phyloP scores from a whole-genome alignment of 1,140 invertebrate species.

The Cotesia chilonis region DNA sequence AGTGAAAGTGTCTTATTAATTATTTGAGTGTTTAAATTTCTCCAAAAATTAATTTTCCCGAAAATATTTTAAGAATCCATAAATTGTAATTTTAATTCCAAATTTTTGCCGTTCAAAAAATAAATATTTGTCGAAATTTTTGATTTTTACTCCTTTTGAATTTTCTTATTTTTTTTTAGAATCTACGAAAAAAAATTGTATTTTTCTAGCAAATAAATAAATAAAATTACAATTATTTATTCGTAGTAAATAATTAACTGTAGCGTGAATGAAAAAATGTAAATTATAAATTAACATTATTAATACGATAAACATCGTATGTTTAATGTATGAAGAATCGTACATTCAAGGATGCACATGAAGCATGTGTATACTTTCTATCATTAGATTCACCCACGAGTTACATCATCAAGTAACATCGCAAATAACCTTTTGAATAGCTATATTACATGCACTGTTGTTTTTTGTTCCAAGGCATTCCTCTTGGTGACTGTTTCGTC shows the following conservation, averaged over 20 bases:
- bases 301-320: slow-evolving; percentile 26
- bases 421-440: slow-evolving; percentile 23
- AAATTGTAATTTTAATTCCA: neutral
- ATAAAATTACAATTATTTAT: neutral
- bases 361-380: slow-evolving; percentile 32
- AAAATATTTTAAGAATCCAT: neutral
- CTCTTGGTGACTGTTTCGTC: slow-evolving; percentile 44
- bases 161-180: no score
- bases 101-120: neutral
- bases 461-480: slow-evolving; percentile 46
- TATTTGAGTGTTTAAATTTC: neutral
- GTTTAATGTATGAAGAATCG: slow-evolving; percentile 5
- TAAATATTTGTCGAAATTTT: neutral
- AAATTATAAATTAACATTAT: slow-evolving; percentile 3
- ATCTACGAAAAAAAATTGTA: no score
- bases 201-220: neutral
- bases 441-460: slow-evolving; percentile 10
- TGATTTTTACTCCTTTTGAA: no score
- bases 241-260: slow-evolving; percentile 4
- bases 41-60: neutral
- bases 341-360: slow-evolving; percentile 22
- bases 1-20: neutral
- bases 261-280: neutral
- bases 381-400: slow-evolving; percentile 9
- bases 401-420: slow-evolving; percentile 22